Base-by-base conservation (phyloP, 1,140 invertebrate genomes). In the Augochlora pura region DNA sequence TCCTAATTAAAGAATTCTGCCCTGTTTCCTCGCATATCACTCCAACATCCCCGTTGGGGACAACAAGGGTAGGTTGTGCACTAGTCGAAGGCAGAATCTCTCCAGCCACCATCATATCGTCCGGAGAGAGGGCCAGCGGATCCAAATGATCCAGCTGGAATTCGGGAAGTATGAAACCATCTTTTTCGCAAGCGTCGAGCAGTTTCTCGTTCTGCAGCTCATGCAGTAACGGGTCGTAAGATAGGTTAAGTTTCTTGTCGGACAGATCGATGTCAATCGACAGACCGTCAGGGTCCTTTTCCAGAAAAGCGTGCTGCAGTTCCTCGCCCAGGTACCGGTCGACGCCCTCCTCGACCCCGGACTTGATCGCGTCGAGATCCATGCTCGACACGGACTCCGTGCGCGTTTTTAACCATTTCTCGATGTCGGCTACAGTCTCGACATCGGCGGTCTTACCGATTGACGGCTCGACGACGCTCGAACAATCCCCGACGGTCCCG, bases 121-220 rank as follows among this genome's bases (percentile, higher is more conserved):
- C 90, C 0, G 90, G 80, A 9, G 87, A 87, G 1, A 92, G 81
- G 1, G 84, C 63, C 16, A 92, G 38, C 1, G 89, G 85, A 81
- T 92, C 91, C 25, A 93, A 71, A 78, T 92, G 88, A 77, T 93
- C 91, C 46, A 92, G 70, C n/a, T 88, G 88, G 23, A 93, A 91
- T 38, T 92, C 91, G 0, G 92, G 87, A 16, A 92, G 49, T 77
- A 89, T 90, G 27, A 91, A 93, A 23, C 82, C 87, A 60, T 91
- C 89, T 38, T 91, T 92, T 39, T 90, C 89, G 63, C 87, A 88
- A 0, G 81, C 78, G 21, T 88, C 80, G 0, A 91, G 82, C 16
- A 91, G 63, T 38, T 91, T 92, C 12, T 92, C 91, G 63, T 71
- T 87, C 16, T 90, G 87, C 9, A 93, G 27, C 49, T 92, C 91